Conservation (phyloP, 30 jellyfish, hydroid and myxozoan genomes). For the Pelagia noctiluca region DNA sequence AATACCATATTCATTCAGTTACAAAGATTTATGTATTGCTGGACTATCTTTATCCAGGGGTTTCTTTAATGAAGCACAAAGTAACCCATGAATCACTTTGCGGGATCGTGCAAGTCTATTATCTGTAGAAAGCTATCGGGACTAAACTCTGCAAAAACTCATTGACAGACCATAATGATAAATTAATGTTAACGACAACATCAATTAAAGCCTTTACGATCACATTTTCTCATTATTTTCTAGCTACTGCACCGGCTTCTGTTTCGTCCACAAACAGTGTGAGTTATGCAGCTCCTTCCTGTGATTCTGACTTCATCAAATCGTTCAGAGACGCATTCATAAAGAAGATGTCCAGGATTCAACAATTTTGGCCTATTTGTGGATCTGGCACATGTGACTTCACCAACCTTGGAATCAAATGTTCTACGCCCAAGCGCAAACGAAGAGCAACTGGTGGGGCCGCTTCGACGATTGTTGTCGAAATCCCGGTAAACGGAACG, state of each 20-base stretch:
- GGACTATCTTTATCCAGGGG: too few relatives aligned
- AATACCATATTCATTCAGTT: too few relatives aligned
- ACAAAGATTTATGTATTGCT: too few relatives aligned
- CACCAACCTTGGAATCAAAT: constrained; percentile 56
- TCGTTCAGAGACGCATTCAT: constrained; percentile 53
- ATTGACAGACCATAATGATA: too few relatives aligned
- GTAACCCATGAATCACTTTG: too few relatives aligned
- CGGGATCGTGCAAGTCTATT: too few relatives aligned
- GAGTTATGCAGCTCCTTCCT: constrained; percentile 58
- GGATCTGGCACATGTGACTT: constrained; percentile 89
- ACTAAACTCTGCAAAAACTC: too few relatives aligned
- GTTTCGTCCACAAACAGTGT: constrained; percentile 48
- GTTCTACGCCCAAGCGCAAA: constrained; percentile 66
- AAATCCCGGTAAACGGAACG: constrained; percentile 61
- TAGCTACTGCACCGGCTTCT: constrained; percentile 60
- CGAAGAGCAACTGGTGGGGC: constrained; percentile 76
- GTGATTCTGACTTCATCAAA: constrained; percentile 70
- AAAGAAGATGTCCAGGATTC: constrained; percentile 29
- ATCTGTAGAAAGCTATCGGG: too few relatives aligned
- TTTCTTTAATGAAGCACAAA: too few relatives aligned
- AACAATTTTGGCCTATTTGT: constrained; percentile 73
- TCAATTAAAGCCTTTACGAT: background rate
- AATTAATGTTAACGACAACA: background rate
- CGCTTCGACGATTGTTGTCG: constrained; percentile 36
- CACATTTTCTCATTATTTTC: background rate